Conservation (phyloP, 2,888 invertebrate genomes). For the Drosophila percnosoma region DNA sequence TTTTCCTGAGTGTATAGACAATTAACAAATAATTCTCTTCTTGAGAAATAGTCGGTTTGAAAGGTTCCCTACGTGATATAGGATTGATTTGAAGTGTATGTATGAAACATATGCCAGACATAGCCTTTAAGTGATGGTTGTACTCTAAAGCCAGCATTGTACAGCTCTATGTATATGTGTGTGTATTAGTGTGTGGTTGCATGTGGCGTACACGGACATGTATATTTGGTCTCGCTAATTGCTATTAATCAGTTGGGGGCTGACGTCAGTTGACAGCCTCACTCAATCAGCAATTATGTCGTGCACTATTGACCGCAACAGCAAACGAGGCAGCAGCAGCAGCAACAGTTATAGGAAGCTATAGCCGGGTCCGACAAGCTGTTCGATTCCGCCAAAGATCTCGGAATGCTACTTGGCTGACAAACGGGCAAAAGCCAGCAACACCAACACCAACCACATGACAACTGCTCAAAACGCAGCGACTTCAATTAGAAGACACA, state of each 20-base stretch:
- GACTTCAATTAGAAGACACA: conserved; percentile 53
- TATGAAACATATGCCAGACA: neutral
- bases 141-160: neutral
- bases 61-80: neutral
- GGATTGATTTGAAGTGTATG: neutral
- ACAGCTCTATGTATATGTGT: neutral
- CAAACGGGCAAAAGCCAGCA: conserved; percentile 1
- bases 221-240: conserved; percentile 54
- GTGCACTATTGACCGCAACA: conserved; percentile 70
- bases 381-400: conserved; percentile 42
- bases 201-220: neutral
- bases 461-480: conserved; percentile 41
- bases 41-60: neutral
- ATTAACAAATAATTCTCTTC: neutral
- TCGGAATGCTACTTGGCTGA: neutral
- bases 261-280: conserved; percentile 69
- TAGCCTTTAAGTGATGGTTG: neutral
- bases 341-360: conserved; percentile 3
- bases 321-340: conserved; percentile 39
- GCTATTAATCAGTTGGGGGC: conserved; percentile 64
- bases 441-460: conserved; percentile 22
- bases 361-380: neutral
- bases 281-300: conserved; percentile 66
- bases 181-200: neutral
- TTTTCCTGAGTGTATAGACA: neutral